These are phyloP conservation scores for Nebria salina DNA, from an alignment of 2,888 invertebrate species.

Conservation along the genomic window DNA sequence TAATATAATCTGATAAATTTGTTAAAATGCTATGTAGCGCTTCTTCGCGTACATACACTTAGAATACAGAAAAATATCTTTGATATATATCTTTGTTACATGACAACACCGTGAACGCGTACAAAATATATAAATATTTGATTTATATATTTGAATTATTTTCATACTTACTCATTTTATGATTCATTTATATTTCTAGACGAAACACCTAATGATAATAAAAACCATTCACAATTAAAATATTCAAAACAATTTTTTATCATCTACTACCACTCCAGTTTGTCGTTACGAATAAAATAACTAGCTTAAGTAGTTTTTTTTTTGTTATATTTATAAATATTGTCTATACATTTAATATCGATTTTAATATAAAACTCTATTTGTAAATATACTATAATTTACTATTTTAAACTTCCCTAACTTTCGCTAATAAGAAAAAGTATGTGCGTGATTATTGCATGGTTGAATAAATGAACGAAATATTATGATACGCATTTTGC, in stretches of 20 bases:
- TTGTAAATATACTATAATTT: neutral
- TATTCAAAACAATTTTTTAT: too few species aligned
- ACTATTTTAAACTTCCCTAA: neutral
- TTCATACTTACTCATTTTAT: too few species aligned
- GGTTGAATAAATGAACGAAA: neutral
- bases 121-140: neutral
- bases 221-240: too few species aligned
- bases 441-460: neutral
- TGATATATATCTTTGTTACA: neutral
- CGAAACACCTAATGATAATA: too few species aligned
- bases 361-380: neutral
- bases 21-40: conserved; percentile 29
- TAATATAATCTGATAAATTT: conserved; percentile 32
- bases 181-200: too few species aligned
- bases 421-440: neutral
- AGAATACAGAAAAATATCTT: neutral
- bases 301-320: too few species aligned
- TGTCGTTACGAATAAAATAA: too few species aligned
- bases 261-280: too few species aligned
- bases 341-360: neutral
- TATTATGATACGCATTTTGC: neutral
- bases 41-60: conserved; percentile 19
- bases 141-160: neutral
- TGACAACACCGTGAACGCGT: neutral
- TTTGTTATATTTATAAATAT: too few species aligned